These are phyloP conservation scores for Drosophila bunnanda DNA, from an alignment of 2,888 invertebrate species.

Conservation along the genomic window DNA sequence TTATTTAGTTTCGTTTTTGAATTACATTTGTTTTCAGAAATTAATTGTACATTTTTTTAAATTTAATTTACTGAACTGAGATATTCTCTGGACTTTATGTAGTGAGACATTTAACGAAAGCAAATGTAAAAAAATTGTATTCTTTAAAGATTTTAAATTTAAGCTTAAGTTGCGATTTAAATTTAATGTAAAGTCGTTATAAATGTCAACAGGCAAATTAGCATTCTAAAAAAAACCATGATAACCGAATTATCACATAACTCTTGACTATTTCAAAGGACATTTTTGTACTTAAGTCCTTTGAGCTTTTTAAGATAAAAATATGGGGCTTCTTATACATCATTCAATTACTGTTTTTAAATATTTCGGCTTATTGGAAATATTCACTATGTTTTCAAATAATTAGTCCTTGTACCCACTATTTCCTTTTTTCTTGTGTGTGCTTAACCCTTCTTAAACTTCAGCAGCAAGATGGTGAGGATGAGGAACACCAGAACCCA, in stretches of 20 bases:
- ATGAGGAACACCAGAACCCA: conserved; percentile 93
- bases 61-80: not conserved
- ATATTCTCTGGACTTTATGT: not conserved
- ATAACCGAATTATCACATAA: conserved; percentile 7
- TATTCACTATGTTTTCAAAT: not conserved
- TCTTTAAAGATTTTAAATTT: not conserved
- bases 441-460: conserved; percentile 93
- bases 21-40: not conserved
- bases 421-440: not conserved
- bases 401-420: not conserved
- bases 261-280: conserved; percentile 5
- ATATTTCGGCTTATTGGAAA: not conserved
- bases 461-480: conserved; percentile 90
- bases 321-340: not conserved
- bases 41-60: not conserved
- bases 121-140: not conserved
- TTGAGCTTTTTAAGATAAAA: not conserved
- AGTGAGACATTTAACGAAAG: not conserved
- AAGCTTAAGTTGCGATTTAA: not conserved
- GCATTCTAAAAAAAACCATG: not conserved
- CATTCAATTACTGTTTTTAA: not conserved
- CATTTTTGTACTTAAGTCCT: not conserved
- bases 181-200: not conserved
- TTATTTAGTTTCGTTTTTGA: not conserved
- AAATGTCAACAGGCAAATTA: not conserved